phyloP scores from a whole-genome alignment of 2,797 vertebrate species.

The Danio albolineatus region DNA sequence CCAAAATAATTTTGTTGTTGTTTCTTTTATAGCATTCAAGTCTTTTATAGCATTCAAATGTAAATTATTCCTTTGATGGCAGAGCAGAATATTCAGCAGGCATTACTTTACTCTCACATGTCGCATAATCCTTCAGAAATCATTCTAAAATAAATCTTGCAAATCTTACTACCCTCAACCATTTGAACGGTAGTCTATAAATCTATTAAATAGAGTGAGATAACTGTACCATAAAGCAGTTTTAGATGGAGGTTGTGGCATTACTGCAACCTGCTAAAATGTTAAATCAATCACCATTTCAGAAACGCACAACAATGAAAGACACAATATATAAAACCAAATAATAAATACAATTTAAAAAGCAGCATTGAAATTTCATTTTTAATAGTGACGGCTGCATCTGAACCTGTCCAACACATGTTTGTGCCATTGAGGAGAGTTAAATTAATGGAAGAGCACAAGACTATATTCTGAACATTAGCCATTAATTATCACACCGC shows the following conservation, averaged over 20 bases:
- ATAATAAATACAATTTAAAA: background rate
- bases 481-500: conserved; percentile 33
- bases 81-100: too few relatives aligned
- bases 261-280: background rate
- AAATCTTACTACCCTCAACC: background rate
- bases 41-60: background rate
- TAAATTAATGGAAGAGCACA: conserved; percentile 18
- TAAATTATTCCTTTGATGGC: too few relatives aligned
- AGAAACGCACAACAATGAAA: background rate
- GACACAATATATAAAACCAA: background rate
- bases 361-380: background rate
- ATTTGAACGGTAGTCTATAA: background rate
- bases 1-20: too few relatives aligned
- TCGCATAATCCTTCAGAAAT: background rate
- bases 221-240: background rate
- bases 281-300: background rate
- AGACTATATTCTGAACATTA: conserved; percentile 25
- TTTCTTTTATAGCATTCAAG: too few relatives aligned
- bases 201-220: background rate
- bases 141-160: background rate
- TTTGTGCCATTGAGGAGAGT: background rate
- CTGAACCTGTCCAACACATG: background rate
- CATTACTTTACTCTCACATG: too few relatives aligned
- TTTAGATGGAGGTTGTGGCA: background rate
- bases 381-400: background rate